Conservation (phyloP, 2,113 vertebrate genomes). For the Istiophorus platypterus region DNA sequence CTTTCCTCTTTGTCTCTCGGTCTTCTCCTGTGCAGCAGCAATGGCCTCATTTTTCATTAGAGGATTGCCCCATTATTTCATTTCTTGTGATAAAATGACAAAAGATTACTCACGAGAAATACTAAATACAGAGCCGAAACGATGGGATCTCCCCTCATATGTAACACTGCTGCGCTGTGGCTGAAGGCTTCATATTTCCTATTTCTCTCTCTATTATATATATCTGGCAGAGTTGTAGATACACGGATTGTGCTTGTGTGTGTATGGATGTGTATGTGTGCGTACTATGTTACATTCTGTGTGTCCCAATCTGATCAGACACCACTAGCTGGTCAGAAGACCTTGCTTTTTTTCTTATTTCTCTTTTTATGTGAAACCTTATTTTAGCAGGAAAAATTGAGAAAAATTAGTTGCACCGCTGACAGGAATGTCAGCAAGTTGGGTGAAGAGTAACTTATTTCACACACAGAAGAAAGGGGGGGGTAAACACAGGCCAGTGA, state of each 20-base stretch:
- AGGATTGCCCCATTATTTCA: constrained; percentile 81
- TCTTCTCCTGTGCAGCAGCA: constrained; percentile 63
- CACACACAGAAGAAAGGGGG: constrained; percentile 25
- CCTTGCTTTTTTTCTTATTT: constrained; percentile 34
- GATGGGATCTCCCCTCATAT: constrained; percentile 83
- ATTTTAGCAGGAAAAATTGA: constrained; percentile 47
- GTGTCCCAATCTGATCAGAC: constrained; percentile 75
- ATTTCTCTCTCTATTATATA: constrained; percentile 81
- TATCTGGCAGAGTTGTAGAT: constrained; percentile 77
- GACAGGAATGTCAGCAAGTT: constrained; percentile 67
- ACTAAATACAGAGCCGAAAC: constrained; percentile 79
- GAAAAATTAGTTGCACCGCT: constrained; percentile 59
- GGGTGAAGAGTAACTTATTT: constrained; percentile 64
- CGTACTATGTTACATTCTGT: constrained; percentile 63
- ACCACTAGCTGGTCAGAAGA: constrained; percentile 66
- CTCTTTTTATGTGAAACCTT: constrained; percentile 33
- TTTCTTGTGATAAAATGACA: constrained; percentile 84
- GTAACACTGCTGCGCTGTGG: constrained; percentile 67
- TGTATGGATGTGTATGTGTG: constrained; percentile 38
- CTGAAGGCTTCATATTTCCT: constrained; percentile 82
- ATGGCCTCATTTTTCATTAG: constrained; percentile 81
- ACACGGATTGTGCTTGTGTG: constrained; percentile 47
- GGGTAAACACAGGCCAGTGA: constrained; percentile 45
- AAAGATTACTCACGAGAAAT: constrained; percentile 84
- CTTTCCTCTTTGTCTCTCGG: constrained; percentile 69